Base-by-base conservation (phyloP, 2,888 invertebrate species). In the Hypomecis punctinalis region DNA sequence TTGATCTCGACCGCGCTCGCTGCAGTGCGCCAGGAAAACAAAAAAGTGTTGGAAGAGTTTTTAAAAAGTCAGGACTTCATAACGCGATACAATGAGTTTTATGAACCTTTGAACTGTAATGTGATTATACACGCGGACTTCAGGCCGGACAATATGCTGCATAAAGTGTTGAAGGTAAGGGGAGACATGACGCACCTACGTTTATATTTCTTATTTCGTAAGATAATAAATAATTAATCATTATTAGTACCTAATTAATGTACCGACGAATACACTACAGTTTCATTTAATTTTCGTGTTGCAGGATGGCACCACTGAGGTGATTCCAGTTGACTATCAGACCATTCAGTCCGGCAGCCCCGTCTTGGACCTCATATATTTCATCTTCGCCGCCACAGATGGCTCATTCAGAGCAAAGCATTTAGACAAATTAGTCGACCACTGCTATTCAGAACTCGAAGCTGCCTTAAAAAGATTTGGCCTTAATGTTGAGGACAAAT, bases 321-420 rank as follows among this genome's bases (percentile, higher is more conserved):
- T 78, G 0, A 72, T 82, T 0, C 76, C 76, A 2, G 70, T 86
- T 33, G 88, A 88, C 69, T 84, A 78, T 64, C 88, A 88, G 61
- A 82, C 83, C 0, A 54, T 86, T 0, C 81, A 79, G 67, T 36
- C 77, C 0, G 85, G 85, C 0, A 73, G 78, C 36, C 80, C 80
- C 0, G 73, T 72, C 4, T 58, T 64, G 0, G 88, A 88, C 71
- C 76, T 88, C 9, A 40, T 86, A 5, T 85, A 83, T 76, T 77
- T 88, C 61, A 72, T 83, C 58, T 79, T 82, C 67, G 66, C 75
- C 5, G n/a, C n/a, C n/a, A n/a, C n/a, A n/a, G n/a, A n/a, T 23
- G 23, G 23, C 23, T 23, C 23, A 1, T 23, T 40, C 10, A 40
- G 40, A 40, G 40, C 40, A 8, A 40, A 40, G 5, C 10, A 40